Evolutionary conservation across 2,888 invertebrate species (phyloP), one percentile per base, ranked within the genome.

Genomic region (Priocnemis perturbator): DNA sequence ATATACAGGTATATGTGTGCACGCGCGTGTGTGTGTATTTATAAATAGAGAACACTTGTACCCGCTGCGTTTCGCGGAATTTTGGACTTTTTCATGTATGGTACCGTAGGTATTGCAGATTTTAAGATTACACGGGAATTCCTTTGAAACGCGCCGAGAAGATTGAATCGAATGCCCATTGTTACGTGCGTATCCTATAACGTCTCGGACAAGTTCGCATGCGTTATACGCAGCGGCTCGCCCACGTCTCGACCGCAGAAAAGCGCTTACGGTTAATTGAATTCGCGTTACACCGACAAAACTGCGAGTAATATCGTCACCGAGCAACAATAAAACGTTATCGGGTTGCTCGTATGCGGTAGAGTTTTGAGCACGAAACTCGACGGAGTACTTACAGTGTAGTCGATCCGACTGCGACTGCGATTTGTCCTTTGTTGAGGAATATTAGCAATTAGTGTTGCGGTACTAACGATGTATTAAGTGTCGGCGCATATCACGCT

Each of bases 231-330:
- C 57, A 69, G 37, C 37, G 11, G 58, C 60, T 81, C 83, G 82
- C 83, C 84, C 83, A 84, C 84, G 82, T 78, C 69, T 77, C 74
- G 63, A 84, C 84, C 85, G 79, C 84, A 84, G 73, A 81, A 76
- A 82, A 74, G 73, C 82, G 71, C 78, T 83, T 80, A 76, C 71
- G 74, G 70, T 76, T 84, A 84, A 84, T 84, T 84, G 84, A 84
- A 84, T 85, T 80, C 76, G 69, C 76, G 76, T 80, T 77, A 71
- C 65, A 48, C 48, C 60, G 65, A 59, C 66, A 63, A 70, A 70
- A 67, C 69, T 69, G 56, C 30, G 7, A 50, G 52, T 59, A 44
- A 44, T 44, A 37, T 30, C 57, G 30, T 57, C 37, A 57, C 37
- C 37, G 57, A 30, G 30, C 19, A 47, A 21, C 57, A 30, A 37